These are phyloP conservation scores for Nasonia vitripennis DNA, from an alignment of 1,140 invertebrate genomes.

Conservation along the genomic window DNA sequence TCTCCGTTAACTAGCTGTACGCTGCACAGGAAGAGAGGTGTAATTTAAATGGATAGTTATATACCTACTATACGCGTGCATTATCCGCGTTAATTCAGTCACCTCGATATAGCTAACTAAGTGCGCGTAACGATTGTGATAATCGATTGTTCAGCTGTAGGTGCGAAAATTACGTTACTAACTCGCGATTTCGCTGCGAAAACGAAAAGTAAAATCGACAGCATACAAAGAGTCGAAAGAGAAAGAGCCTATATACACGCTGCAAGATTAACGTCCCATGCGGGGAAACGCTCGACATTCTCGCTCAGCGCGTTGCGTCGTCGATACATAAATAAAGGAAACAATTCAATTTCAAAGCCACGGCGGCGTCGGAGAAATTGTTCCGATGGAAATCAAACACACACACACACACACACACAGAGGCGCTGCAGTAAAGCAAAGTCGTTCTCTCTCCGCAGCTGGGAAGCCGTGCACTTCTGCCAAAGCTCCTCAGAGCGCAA, in stretches of 20 bases:
- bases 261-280: not conserved
- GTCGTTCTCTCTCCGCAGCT: not conserved
- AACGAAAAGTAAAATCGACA: not conserved
- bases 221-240: not conserved
- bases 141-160: no score
- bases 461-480: not conserved
- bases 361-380: not conserved
- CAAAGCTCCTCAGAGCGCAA: not conserved
- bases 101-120: no score
- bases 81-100: not conserved
- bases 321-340: not conserved
- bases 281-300: not conserved
- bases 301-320: not conserved
- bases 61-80: not conserved
- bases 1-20: not conserved
- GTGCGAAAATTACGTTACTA: no score
- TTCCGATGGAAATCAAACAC: not conserved
- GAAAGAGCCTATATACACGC: not conserved
- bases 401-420: no score
- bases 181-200: not conserved
- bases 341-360: conserved; percentile 25
- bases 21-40: not conserved
- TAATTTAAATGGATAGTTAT: not conserved
- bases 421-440: not conserved
- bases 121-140: not conserved